These are phyloP conservation scores for Dromas ardeola DNA, from an alignment of 2,113 vertebrate genomes.

Conservation along the genomic window DNA sequence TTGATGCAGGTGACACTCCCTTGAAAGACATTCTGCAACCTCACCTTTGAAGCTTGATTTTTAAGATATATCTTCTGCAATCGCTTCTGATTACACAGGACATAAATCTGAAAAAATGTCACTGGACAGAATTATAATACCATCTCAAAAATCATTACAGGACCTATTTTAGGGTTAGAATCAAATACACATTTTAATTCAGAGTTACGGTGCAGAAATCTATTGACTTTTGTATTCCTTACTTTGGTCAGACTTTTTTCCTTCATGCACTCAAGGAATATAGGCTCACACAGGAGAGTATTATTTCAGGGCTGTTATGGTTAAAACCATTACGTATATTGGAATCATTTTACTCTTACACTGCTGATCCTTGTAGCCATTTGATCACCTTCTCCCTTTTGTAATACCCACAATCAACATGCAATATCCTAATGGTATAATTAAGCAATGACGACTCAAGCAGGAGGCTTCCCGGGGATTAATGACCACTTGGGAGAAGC, in stretches of 20 bases:
- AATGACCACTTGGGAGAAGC: slow-evolving; percentile 60
- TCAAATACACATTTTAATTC: background rate
- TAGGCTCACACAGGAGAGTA: fast-evolving
- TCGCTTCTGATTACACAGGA: background rate
- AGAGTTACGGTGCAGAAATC: background rate
- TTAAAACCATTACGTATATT: background rate
- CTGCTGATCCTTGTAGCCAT: slow-evolving; percentile 9
- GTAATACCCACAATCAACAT: slow-evolving; percentile 63
- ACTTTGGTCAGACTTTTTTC: background rate
- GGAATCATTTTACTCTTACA: background rate
- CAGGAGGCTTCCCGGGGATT: slow-evolving; percentile 69
- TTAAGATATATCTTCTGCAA: background rate
- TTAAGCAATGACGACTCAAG: slow-evolving; percentile 67
- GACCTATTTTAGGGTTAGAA: background rate
- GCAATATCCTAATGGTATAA: slow-evolving; percentile 68
- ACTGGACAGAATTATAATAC: background rate
- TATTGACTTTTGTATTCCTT: background rate
- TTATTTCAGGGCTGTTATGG: background rate
- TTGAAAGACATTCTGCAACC: background rate
- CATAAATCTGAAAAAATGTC: background rate
- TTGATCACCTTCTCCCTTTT: slow-evolving; percentile 37
- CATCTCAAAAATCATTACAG: background rate
- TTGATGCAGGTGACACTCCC: background rate
- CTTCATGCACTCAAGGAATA: background rate
- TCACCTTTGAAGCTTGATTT: background rate